phyloP scores from a whole-genome alignment of 2,888 invertebrate species.

The Saturnia pavonia region DNA sequence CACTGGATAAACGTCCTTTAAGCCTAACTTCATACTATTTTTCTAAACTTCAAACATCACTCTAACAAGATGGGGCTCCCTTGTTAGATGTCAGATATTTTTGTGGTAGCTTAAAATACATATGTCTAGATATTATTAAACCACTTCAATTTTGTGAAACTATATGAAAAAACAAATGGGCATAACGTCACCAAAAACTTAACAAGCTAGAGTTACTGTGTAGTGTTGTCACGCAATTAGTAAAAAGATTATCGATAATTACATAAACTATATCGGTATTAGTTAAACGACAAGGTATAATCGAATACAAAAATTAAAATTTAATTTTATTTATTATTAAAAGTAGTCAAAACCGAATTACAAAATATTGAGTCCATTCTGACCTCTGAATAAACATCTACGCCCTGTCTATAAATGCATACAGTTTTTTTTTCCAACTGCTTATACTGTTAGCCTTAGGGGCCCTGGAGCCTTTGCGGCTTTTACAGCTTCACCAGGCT shows the following conservation, averaged over 20 bases:
- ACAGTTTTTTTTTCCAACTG: no score
- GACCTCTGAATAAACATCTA: no score
- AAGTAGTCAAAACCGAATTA: no score
- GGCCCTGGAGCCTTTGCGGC: no score
- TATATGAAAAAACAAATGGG: no score
- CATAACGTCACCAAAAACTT: not conserved
- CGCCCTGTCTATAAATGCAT: no score
- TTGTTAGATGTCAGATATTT: not conserved
- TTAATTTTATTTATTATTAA: not conserved
- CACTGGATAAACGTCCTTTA: not conserved
- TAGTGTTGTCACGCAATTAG: not conserved
- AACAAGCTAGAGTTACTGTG: not conserved
- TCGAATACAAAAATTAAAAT: not conserved
- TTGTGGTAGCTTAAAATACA: not conserved
- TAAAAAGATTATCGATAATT: not conserved
- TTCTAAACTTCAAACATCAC: not conserved
- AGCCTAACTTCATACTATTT: not conserved
- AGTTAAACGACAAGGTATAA: not conserved
- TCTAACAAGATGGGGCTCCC: not conserved
- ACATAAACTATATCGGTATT: not conserved
- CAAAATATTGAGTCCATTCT: no score
- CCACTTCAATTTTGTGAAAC: no score
- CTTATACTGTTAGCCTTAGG: no score
- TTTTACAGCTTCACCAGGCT: no score
- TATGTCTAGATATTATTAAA: not conserved